These are phyloP conservation scores for Rotaria sp. DNA, from an alignment of 2,888 invertebrate species.

Conservation along the genomic window DNA sequence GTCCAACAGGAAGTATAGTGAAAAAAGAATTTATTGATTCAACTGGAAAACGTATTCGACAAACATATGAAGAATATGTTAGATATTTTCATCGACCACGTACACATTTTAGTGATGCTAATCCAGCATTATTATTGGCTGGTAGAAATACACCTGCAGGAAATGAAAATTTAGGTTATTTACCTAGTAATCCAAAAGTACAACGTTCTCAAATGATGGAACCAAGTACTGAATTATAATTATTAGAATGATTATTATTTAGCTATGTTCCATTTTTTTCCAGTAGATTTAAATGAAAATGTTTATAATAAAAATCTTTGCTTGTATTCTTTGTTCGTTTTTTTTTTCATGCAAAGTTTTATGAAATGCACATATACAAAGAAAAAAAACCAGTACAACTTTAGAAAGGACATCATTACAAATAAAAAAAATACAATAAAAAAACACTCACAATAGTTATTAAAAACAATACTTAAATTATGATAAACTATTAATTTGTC, in stretches of 20 bases:
- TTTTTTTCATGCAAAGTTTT: too few relatives aligned
- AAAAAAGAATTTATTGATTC: slow-evolving; percentile 1
- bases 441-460: too few relatives aligned
- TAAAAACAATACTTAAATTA: too few relatives aligned
- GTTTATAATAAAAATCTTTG: too few relatives aligned
- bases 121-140: slow-evolving; percentile 4
- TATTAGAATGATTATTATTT: neutral
- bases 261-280: too few relatives aligned
- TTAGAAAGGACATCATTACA: too few relatives aligned
- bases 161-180: neutral
- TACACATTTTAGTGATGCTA: neutral
- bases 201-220: neutral
- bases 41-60: slow-evolving; percentile 4
- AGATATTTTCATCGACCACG: slow-evolving; percentile 9
- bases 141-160: neutral
- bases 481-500: neutral
- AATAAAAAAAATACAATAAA: too few relatives aligned
- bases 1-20: neutral
- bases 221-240: neutral
- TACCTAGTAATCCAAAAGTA: neutral
- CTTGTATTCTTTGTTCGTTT: too few relatives aligned
- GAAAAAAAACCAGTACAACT: too few relatives aligned
- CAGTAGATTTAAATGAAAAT: too few relatives aligned
- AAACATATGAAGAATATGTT: slow-evolving; percentile 26
- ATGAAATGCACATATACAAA: too few relatives aligned